Base-by-base conservation (phyloP, 1,140 invertebrate species). In the Aphaenogaster floridana region DNA sequence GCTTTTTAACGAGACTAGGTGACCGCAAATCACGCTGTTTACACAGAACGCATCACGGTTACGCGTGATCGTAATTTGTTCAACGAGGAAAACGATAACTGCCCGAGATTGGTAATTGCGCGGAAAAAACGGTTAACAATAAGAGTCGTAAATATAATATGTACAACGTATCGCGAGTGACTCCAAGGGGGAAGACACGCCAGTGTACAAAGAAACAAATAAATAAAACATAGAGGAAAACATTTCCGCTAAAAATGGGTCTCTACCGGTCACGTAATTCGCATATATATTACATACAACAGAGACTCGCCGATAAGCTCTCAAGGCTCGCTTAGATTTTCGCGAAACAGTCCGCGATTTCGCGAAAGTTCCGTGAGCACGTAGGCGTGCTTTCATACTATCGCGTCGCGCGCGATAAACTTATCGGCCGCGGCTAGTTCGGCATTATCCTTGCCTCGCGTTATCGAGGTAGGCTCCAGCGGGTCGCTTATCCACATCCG, bases 381-480 rank as follows among this genome's bases (percentile, higher is more conserved):
- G n/a, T 59, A 21, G 36, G 3, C 4, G 48, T 71, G 17, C 34
- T 17, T 34, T 61, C 5, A 11, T 61, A 6, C 69, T 63, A 28
- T 45, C 54, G 64, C 34, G 48, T n/a, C 15, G 69, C 36, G 13
- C 17, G 28, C 80, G 80, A 84, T 84, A 84, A 84, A 63, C n/a
- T 17, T 84, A 84, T 84, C 64, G 39, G 39, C 13, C 13, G n/a
- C 15, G 9, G 15, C 34, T 78, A 39, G 15, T 36, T 71, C 8
- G 64, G 42, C 34, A 45, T 63, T 61, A 76, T 74, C 21, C 64
- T 39, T 63, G n/a, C 28, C 5, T n/a, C 61, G 48, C 36, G 54
- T 83, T 83, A 83, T 76, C 42, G 42, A n/a, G 54, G 69, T 61
- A 8, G 28, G 54, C 15, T 61, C 21, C n/a, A 21, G 13, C n/a